These are phyloP conservation scores for Amphipoea oculea DNA, from an alignment of 2,888 invertebrate species.

Conservation along the genomic window DNA sequence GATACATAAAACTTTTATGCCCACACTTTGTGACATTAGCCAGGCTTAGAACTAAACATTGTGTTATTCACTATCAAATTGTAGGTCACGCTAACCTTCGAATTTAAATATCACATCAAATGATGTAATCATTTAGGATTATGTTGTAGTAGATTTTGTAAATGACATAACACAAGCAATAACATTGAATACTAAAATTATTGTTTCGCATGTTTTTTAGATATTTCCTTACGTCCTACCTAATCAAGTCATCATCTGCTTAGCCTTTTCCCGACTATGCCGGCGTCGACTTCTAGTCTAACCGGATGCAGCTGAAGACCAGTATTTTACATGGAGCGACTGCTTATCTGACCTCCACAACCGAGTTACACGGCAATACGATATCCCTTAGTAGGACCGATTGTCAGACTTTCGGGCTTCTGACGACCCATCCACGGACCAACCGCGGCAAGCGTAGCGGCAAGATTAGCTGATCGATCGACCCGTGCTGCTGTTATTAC, in stretches of 20 bases:
- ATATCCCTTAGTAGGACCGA: too few species aligned
- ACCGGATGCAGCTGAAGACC: too few species aligned
- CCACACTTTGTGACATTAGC: constrained; percentile 73
- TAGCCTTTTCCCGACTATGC: too few species aligned
- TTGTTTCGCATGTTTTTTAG: constrained; percentile 5
- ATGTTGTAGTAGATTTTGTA: constrained; percentile 4
- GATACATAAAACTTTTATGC: constrained; percentile 79
- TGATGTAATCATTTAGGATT: constrained; percentile 4
- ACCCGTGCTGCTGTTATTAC: too few species aligned
- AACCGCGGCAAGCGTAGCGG: too few species aligned
- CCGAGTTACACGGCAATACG: too few species aligned
- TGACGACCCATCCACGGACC: too few species aligned
- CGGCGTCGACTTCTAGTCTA: too few species aligned
- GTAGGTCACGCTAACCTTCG: constrained; percentile 54
- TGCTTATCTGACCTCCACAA: too few species aligned
- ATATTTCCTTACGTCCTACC: constrained; percentile 4
- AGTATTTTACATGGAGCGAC: too few species aligned
- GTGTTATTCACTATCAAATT: constrained; percentile 59
- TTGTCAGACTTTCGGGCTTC: too few species aligned
- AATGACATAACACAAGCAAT: background rate
- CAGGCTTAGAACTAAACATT: constrained; percentile 61
- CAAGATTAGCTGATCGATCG: too few species aligned
- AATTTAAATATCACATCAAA: constrained; percentile 26
- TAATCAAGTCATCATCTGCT: background rate
- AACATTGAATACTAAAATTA: constrained; percentile 19